Percentiles rank a stretch among this genome's conserved stretches.
Evolutionary conservation across 2,888 invertebrate species (phyloP).

Genomic region (Noctua comes): DNA sequence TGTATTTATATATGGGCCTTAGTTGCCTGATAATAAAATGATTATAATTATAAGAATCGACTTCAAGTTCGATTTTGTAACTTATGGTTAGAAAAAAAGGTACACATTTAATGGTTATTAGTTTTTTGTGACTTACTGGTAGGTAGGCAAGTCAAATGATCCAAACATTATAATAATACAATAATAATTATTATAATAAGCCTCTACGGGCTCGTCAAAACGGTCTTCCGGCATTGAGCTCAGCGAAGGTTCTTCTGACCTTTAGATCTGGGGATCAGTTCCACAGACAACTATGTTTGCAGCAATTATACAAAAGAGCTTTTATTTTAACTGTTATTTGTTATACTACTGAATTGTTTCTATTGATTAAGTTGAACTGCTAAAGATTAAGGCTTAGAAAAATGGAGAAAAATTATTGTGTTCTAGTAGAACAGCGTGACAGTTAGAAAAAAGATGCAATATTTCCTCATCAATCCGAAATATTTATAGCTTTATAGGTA

Average conservation of each 20-base stretch:
- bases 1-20: too few relatives aligned
- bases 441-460: too few relatives aligned
- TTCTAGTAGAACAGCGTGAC: too few relatives aligned
- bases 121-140: constrained; percentile 39
- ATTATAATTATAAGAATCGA: not conserved
- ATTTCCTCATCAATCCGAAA: not conserved
- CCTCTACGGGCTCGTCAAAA: constrained; percentile 4
- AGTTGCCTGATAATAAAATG: too few relatives aligned
- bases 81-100: not conserved
- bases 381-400: too few relatives aligned
- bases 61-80: not conserved
- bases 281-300: not conserved
- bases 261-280: constrained; percentile 7
- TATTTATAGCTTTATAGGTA: too few relatives aligned
- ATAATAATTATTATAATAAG: constrained; percentile 51
- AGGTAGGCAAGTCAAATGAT: constrained; percentile 44
- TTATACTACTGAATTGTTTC: too few relatives aligned
- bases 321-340: not conserved
- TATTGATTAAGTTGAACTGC: too few relatives aligned
- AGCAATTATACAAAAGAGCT: not conserved
- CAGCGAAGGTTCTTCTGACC: constrained; percentile 9
- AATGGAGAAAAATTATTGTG: too few relatives aligned
- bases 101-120: too few relatives aligned
- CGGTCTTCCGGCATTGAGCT: constrained; percentile 46
- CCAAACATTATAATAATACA: constrained; percentile 37